Evolutionary conservation across 2,888 invertebrate genomes (phyloP).

Genomic region (Xestia xanthographa): DNA sequence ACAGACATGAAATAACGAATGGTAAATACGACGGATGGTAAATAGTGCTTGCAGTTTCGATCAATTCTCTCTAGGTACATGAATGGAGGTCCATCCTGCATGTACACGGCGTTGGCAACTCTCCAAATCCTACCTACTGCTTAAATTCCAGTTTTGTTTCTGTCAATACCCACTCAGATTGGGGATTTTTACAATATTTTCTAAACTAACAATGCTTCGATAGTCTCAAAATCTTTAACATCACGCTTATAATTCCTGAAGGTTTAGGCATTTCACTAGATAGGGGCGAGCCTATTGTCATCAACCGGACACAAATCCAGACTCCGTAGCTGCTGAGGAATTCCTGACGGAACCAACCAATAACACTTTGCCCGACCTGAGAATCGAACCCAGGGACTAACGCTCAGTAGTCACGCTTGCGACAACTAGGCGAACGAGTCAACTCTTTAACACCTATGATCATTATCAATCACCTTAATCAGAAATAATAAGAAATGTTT

Average conservation of each 20-base stretch:
- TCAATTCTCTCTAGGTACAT: neutral
- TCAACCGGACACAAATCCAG: neutral
- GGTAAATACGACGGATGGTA: too few relatives aligned
- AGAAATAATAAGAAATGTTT: neutral
- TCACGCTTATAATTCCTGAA: neutral
- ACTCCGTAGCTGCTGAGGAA: neutral
- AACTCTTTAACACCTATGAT: neutral
- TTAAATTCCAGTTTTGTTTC: neutral
- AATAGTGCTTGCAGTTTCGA: neutral
- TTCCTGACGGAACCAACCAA: neutral
- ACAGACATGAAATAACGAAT: too few relatives aligned
- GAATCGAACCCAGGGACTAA: neutral
- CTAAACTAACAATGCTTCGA: neutral
- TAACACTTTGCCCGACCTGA: neutral
- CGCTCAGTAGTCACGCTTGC: neutral
- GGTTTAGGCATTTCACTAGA: neutral
- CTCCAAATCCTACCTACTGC: slow-evolving; percentile 11
- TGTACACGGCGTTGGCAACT: slow-evolving; percentile 15
- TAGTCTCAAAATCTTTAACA: neutral
- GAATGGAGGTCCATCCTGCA: neutral
- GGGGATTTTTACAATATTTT: neutral
- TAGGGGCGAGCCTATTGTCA: neutral
- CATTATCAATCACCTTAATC: neutral
- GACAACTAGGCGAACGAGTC: neutral
- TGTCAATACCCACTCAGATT: neutral